Base-by-base conservation (phyloP, 92 coral and sea anemone genomes). In the Epizoanthus stellaris region DNA sequence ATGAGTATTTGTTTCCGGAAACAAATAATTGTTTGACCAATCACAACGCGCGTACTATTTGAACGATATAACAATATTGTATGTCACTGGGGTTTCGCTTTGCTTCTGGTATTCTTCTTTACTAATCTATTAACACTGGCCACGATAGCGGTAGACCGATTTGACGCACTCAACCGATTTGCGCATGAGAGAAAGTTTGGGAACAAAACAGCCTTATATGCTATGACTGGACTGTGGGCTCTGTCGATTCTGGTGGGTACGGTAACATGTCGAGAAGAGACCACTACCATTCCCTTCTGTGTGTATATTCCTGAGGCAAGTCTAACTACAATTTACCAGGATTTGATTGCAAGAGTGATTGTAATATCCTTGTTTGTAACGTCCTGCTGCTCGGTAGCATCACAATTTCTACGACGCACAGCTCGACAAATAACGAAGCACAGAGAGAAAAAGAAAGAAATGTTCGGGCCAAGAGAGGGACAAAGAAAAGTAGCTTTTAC, bases 131-230 rank as follows among this genome's bases (percentile, higher is more conserved):
- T n/a, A 20, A 73, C 79, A 21, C 15, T 73, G 63, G 60, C 79
- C 11, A 73, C 63, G 45, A 73, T 73, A 47, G 79, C 79, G 4
- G 62, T 52, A 9, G 79, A 73, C 79, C 79, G 79, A 73, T 73
- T 73, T 13, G 79, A 73, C 0, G 79, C 79, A 25, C 79, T 73
- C 62, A 73, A 64, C 40, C 79, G 79, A 49, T 73, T 73, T 47
- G 38, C 62, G 1, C 79, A 73, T 17, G 17, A 73, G 5, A 73
- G 79, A 23, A 73, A 73, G 36, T 73, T 73, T 52, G 17, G n/a
- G 1, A 73, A 6, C 16, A 73, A 52, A 5, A 73, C 79, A 47
- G 79, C 79, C 14, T 30, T 73, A 49, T 73, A 73, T 49, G 79
- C 63, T 6, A 47, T 61, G 9, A 19, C 34, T 15, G 19, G 19